These are phyloP conservation scores for Ditylenchus weischeri DNA, from an alignment of 2,888 invertebrate genomes.

Conservation along the genomic window DNA sequence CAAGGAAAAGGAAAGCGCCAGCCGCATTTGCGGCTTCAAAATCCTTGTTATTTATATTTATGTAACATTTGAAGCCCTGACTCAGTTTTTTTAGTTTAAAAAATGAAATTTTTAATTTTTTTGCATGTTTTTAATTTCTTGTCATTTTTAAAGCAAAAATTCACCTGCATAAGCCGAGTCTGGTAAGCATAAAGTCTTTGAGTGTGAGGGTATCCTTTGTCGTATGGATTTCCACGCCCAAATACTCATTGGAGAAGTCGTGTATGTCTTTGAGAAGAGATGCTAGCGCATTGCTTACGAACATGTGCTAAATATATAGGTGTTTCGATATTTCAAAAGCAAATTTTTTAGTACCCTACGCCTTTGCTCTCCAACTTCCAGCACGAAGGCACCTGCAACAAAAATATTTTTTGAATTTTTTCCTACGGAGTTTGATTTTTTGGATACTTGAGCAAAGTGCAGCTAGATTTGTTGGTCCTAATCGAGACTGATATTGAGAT, in stretches of 20 bases:
- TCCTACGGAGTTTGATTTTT: no score
- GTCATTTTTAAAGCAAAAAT: constrained; percentile 11
- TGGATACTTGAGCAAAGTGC: no score
- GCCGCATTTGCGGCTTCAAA: no score
- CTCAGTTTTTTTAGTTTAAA: no score
- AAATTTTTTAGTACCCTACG: constrained; percentile 65
- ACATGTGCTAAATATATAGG: constrained; percentile 25
- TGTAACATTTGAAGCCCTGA: no score
- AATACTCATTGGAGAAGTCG: constrained; percentile 75
- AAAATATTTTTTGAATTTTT: no score
- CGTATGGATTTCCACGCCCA: constrained; percentile 80
- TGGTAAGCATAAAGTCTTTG: constrained; percentile 79
- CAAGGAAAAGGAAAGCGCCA: no score
- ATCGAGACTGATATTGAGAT: no score
- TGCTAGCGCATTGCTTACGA: constrained; percentile 6
- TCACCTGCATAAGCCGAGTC: constrained; percentile 87
- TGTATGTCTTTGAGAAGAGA: constrained; percentile 78
- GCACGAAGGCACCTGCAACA: constrained; percentile 77
- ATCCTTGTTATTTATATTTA: no score
- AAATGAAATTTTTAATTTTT: neutral
- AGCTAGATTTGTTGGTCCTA: no score
- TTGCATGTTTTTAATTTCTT: neutral
- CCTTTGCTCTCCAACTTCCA: constrained; percentile 85
- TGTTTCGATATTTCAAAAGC: neutral
- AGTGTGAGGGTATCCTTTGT: constrained; percentile 77